phyloP scores from a whole-genome alignment of 1,140 invertebrate genomes.

The Octopus sinensis region DNA sequence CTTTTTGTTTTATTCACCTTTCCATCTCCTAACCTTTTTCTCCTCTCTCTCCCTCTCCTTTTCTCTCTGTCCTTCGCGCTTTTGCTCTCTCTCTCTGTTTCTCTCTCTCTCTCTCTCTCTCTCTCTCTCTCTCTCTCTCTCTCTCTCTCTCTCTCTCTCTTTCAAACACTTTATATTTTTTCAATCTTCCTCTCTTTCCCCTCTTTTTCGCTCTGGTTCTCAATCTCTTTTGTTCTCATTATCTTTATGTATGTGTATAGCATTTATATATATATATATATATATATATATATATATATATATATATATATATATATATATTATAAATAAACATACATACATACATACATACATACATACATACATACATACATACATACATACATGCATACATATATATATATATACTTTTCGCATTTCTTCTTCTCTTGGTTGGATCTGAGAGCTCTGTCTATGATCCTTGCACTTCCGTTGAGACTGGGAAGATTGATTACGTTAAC shows the following conservation, averaged over 20 bases:
- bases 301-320: background rate
- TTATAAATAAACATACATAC: background rate
- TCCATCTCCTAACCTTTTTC: background rate
- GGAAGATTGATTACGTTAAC: background rate
- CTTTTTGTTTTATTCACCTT: background rate
- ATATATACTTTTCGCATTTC: background rate
- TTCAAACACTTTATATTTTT: background rate
- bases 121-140: slow-evolving; percentile 2
- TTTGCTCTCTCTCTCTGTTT: slow-evolving; percentile 9
- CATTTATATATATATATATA: background rate
- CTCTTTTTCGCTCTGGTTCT: slow-evolving; percentile 3
- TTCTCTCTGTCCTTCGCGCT: background rate
- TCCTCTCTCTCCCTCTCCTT: background rate
- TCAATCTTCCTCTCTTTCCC: slow-evolving; percentile 14
- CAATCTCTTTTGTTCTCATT: background rate
- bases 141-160: background rate
- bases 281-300: slow-evolving; percentile 11
- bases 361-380: background rate
- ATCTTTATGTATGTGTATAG: background rate
- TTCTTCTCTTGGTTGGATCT: background rate
- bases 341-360: background rate
- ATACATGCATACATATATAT: background rate
- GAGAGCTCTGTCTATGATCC: background rate
- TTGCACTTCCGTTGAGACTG: background rate
- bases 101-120: slow-evolving; percentile 16